These are phyloP conservation scores for Alaudala cheleensis DNA, from an alignment of 2,113 vertebrate species.

Conservation along the genomic window DNA sequence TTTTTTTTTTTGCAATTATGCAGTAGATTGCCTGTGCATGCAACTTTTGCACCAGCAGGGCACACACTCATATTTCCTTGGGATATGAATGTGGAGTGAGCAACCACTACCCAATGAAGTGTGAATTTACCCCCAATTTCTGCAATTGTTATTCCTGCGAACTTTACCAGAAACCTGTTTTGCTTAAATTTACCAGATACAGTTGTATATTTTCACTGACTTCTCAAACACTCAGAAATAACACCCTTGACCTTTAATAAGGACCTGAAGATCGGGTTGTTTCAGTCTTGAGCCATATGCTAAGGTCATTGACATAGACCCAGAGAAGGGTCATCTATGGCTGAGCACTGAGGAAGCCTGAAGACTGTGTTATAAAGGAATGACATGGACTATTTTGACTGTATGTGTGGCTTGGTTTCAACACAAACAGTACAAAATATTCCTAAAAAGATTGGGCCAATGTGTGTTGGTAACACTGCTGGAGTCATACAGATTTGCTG, in stretches of 20 bases:
- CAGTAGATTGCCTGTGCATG: not conserved
- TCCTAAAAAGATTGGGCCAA: not conserved
- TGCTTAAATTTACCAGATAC: not conserved
- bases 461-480: not conserved
- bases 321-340: not conserved
- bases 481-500: accelerated
- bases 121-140: not conserved
- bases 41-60: not conserved
- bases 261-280: not conserved
- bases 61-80: not conserved
- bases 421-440: not conserved
- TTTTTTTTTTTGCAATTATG: not conserved
- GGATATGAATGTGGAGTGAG: not conserved
- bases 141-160: not conserved
- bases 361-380: not conserved
- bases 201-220: not conserved
- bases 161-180: not conserved
- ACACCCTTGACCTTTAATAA: not conserved
- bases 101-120: not conserved
- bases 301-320: not conserved
- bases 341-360: not conserved
- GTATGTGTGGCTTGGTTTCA: not conserved
- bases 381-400: not conserved
- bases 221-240: not conserved
- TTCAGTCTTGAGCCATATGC: not conserved